Percentiles rank a stretch among this genome's conserved stretches.
These are phyloP conservation scores for Priapulus caudatus DNA, from an alignment of 2,888 invertebrate genomes.

Conservation along the genomic window DNA sequence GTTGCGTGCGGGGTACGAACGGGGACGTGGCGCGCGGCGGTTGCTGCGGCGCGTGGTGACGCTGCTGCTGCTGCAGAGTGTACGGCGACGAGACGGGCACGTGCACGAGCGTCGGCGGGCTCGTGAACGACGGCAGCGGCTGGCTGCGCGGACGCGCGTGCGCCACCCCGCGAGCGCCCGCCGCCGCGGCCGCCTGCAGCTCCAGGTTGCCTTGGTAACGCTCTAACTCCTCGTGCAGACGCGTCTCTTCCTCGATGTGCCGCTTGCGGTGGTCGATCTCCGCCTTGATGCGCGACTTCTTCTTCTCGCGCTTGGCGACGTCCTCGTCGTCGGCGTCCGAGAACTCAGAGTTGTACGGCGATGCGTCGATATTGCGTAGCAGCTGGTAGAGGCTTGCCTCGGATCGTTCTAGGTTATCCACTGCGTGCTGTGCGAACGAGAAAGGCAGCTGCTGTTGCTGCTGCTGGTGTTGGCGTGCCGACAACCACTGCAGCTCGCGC, in stretches of 20 bases:
- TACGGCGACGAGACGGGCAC: neutral
- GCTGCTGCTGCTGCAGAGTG: conserved; percentile 27
- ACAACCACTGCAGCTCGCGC: neutral
- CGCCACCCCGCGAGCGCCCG: neutral
- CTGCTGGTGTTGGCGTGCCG: neutral
- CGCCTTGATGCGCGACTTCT: conserved; percentile 47
- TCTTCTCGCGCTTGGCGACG: conserved; percentile 45
- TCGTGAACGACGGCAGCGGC: neutral
- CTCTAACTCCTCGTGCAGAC: conserved; percentile 43
- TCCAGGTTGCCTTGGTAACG: conserved; percentile 24
- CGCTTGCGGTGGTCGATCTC: conserved; percentile 50
- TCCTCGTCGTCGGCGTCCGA: conserved; percentile 43
- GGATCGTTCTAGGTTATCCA: neutral
- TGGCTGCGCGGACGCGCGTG: neutral
- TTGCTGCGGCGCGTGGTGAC: conserved; percentile 21
- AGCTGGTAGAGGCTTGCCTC: neutral
- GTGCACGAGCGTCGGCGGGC: neutral
- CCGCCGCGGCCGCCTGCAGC: neutral
- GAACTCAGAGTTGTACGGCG: conserved; percentile 39
- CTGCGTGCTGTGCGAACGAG: neutral
- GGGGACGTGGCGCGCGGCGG: conserved; percentile 16
- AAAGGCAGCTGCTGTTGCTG: neutral
- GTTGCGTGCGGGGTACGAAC: conserved; percentile 17
- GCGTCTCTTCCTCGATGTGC: conserved; percentile 48
- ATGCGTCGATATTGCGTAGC: conserved; percentile 30